Conservation (phyloP, 2,113 vertebrate species). For the Salminus brasiliensis region DNA sequence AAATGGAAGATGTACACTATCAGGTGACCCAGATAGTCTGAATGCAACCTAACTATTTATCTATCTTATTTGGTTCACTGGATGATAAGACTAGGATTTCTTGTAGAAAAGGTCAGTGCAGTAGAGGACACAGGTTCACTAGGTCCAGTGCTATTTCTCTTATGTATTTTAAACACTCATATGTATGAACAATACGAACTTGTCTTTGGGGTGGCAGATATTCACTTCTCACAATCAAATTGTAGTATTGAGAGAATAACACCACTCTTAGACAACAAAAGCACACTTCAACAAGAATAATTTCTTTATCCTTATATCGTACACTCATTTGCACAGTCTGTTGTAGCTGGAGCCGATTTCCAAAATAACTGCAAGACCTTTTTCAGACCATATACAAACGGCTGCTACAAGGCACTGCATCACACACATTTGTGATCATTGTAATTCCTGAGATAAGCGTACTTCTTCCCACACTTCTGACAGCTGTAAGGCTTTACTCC, state of each 20-base stretch:
- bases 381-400: no score
- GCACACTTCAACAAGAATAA: neutral
- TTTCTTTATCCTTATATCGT: neutral
- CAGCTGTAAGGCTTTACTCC: conserved; percentile 46
- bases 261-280: no score
- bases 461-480: conserved; percentile 63
- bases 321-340: neutral
- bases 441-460: conserved; percentile 57
- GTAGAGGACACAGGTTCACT: neutral
- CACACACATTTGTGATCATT: conserved; percentile 62
- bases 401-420: neutral
- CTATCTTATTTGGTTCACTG: no score
- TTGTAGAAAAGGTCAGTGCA: neutral
- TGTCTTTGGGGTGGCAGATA: no score
- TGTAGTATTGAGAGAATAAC: neutral
- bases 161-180: neutral
- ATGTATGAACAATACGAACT: no score
- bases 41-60: no score
- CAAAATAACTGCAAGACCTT: no score
- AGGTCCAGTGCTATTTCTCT: no score
- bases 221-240: no score
- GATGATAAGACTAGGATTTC: no score
- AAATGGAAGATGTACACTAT: neutral
- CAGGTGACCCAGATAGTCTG: neutral
- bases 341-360: no score